Base-by-base conservation (phyloP, 2,797 vertebrate species). In the Myripristis murdjan region DNA sequence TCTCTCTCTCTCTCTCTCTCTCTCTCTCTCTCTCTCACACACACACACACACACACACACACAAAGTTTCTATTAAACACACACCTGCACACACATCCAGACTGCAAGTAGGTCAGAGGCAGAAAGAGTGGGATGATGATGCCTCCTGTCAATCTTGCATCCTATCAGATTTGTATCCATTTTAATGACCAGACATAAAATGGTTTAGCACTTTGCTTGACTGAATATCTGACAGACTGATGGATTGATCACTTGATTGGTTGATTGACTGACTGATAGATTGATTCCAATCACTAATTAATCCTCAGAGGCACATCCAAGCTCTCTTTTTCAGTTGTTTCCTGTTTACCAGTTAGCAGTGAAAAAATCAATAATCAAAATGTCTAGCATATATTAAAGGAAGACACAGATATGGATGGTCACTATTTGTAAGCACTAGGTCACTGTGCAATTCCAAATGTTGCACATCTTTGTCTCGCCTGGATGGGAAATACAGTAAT, bases 71-170 rank as follows among this genome's bases (percentile, higher is more conserved):
- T 28, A 52, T 20, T 44, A 52, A 60, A 5, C 48, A 41, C 22
- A 15, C 70, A 14, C 35, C 8, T 12, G 2, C 12, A 35, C 52
- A 75, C 16, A 62, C 53, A 48, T 10, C 37, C 2, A 48, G 56
- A 63, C 52, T 64, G 62, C 67, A 81, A 86, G 63, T 77, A 68
- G 74, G 70, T 70, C 79, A 83, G 39, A 77, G 39, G 43, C 28
- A 66, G 47, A 72, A 70, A 53, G n/a, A 53, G 67, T 72, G 26
- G 77, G 61, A 35, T 70, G 47, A 58, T 52, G 57, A 78, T 54
- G 70, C 57, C 16, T 39, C 2, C 47, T 46, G 22, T 47, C 62
- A 65, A 6, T 54, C 52, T 39, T 9, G 39, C 35, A 39, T 39
- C 37, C 37, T 10, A 35, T 12, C 8, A 14, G 11, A 14, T 10